Percentiles rank a stretch among this genome's conserved stretches.
Evolutionary conservation across 2,797 vertebrate genomes (phyloP).

Genomic region (Melanotaenia parkinsoni): DNA sequence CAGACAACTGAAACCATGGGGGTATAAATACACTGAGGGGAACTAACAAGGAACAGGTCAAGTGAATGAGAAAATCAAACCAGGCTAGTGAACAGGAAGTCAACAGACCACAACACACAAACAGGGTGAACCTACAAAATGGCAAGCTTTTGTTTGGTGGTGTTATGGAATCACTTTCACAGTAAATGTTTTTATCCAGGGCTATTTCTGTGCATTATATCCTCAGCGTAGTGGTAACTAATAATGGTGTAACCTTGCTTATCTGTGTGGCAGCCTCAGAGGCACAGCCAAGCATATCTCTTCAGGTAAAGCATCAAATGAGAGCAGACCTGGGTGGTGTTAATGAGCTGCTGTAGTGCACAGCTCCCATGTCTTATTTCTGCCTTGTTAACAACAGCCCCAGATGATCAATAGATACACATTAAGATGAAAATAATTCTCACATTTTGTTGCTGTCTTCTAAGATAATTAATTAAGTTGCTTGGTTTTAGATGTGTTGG

Average conservation of each 20-base stretch:
- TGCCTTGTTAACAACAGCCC: conserved; percentile 54
- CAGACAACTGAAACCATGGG: no score
- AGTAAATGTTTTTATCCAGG: conserved; percentile 20
- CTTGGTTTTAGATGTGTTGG: conserved; percentile 49
- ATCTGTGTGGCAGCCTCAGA: conserved; percentile 28
- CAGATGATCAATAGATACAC: conserved; percentile 44
- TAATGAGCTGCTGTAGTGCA: conserved; percentile 46
- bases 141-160: no score
- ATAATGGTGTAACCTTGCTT: conserved; percentile 38
- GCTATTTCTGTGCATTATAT: conserved; percentile 40
- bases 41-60: no score
- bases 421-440: conserved; percentile 51
- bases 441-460: conserved; percentile 55
- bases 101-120: no score
- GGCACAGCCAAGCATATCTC: conserved; percentile 40
- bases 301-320: conserved; percentile 63
- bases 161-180: conserved; percentile 1
- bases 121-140: no score
- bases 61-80: no score
- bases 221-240: conserved; percentile 29
- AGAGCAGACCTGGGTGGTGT: conserved; percentile 42
- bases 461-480: conserved; percentile 58
- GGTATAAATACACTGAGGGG: no score
- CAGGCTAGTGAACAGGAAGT: no score
- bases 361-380: conserved; percentile 45